Percentiles rank a stretch among this genome's conserved stretches.
Evolutionary conservation across 2,797 vertebrate species (phyloP).

Genomic region (Sardinella longiceps): DNA sequence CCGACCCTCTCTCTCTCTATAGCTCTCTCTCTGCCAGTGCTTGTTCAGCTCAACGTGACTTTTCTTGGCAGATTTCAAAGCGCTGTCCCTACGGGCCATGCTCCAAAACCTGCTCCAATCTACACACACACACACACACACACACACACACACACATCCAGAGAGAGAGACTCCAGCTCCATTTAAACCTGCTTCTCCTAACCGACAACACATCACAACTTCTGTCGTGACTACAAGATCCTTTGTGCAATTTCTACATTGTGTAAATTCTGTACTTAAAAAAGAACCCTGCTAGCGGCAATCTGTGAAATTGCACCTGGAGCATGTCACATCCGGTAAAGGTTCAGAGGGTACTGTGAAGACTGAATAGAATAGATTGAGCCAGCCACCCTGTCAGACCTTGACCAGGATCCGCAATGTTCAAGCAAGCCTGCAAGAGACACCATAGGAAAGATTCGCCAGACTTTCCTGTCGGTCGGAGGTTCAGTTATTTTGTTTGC

Average conservation of each 20-base stretch:
- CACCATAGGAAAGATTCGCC: background rate
- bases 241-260: slow-evolving; percentile 45
- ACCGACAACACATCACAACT: slow-evolving; percentile 56
- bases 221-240: slow-evolving; percentile 49
- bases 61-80: slow-evolving; percentile 53
- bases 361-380: slow-evolving; percentile 19
- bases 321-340: slow-evolving; percentile 54
- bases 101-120: background rate
- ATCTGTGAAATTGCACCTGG: slow-evolving; percentile 52
- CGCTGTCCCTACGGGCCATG: slow-evolving; percentile 7
- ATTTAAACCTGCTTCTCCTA: slow-evolving; percentile 58
- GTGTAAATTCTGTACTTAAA: slow-evolving; percentile 73
- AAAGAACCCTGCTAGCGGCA: slow-evolving; percentile 56
- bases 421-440: background rate
- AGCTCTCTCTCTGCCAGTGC: slow-evolving; percentile 62
- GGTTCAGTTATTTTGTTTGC: slow-evolving; percentile 20
- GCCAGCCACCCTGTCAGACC: background rate
- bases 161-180: slow-evolving; percentile 58
- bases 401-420: background rate
- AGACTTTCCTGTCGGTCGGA: background rate
- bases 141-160: slow-evolving; percentile 57
- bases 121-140: background rate
- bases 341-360: slow-evolving; percentile 48
- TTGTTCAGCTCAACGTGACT: slow-evolving; percentile 64
- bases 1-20: slow-evolving; percentile 27